A percentile compares a stretch with the other conserved stretches of the same genome.
phyloP scores from a whole-genome alignment of 1,140 invertebrate genomes.

The Cotesia chilonis region DNA sequence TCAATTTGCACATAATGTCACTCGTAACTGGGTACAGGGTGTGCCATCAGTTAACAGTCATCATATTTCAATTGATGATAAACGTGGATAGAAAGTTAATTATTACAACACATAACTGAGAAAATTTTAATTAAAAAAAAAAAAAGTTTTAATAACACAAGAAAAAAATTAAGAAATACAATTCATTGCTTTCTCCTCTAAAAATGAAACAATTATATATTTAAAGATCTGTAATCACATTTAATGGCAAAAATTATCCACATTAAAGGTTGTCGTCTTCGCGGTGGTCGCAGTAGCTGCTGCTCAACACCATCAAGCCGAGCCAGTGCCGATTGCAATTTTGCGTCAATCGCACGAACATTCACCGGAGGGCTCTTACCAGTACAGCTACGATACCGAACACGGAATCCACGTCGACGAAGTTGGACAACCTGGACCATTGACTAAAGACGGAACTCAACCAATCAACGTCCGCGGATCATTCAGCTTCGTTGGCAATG shows the following conservation, averaged over 20 bases:
- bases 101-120: conserved; percentile 2
- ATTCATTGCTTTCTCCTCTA: too few species aligned
- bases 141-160: conserved; percentile 5
- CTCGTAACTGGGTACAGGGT: conserved; percentile 6
- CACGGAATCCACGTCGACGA: conserved; percentile 71
- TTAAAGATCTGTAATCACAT: too few species aligned
- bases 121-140: conserved; percentile 1
- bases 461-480: conserved; percentile 63
- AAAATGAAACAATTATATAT: too few species aligned
- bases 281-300: conserved; percentile 46
- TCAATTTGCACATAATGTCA: conserved; percentile 27
- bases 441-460: conserved; percentile 64
- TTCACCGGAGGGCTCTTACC: conserved; percentile 57
- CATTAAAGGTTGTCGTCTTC: conserved; percentile 49
- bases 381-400: conserved; percentile 69
- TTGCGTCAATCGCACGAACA: conserved; percentile 55
- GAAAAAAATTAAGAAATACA: not conserved
- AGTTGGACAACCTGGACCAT: conserved; percentile 62
- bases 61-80: not conserved
- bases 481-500: conserved; percentile 67
- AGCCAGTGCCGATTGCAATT: conserved; percentile 49
- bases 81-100: not conserved
- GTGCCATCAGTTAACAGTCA: not conserved
- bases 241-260: too few species aligned
- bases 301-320: conserved; percentile 6